Evolutionary conservation across 2,113 vertebrate genomes (phyloP).

Genomic region (Anoplopoma fimbria): DNA sequence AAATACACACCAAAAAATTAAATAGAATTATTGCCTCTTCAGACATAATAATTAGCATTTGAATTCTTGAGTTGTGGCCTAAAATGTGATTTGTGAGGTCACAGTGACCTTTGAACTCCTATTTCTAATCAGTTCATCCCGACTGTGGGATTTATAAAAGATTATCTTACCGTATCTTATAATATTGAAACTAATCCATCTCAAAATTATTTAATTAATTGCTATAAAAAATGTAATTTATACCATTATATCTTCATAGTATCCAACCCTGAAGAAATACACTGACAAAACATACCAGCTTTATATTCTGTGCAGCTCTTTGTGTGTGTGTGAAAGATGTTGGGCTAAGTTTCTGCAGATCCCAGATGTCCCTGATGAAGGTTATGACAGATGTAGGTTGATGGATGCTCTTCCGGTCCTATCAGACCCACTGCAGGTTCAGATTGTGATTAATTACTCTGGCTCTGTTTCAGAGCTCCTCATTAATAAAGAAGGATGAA

Average conservation of each 20-base stretch:
- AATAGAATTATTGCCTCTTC: no score
- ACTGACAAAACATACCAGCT: conserved; percentile 1
- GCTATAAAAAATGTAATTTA: no score
- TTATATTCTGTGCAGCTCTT: conserved; percentile 9
- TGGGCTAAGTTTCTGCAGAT: conserved; percentile 34
- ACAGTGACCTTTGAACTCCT: no score
- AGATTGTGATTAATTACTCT: conserved; percentile 65
- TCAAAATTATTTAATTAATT: no score
- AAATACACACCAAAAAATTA: no score
- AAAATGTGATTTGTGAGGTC: no score
- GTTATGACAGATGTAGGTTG: conserved; percentile 63
- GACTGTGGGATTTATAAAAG: not conserved
- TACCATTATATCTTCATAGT: not conserved
- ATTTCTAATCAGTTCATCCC: no score
- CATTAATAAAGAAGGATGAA: conserved; percentile 70
- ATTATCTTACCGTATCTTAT: not conserved
- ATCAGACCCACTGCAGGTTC: conserved; percentile 49
- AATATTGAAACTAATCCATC: not conserved
- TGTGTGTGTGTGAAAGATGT: not conserved
- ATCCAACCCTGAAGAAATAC: not conserved
- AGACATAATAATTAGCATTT: no score
- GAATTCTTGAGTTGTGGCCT: no score
- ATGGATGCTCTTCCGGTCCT: conserved; percentile 54
- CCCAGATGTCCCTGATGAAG: conserved; percentile 34
- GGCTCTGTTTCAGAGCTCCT: conserved; percentile 45